These are phyloP conservation scores for Eretmochelys imbricata DNA, from an alignment of 2,113 vertebrate genomes.

Conservation along the genomic window DNA sequence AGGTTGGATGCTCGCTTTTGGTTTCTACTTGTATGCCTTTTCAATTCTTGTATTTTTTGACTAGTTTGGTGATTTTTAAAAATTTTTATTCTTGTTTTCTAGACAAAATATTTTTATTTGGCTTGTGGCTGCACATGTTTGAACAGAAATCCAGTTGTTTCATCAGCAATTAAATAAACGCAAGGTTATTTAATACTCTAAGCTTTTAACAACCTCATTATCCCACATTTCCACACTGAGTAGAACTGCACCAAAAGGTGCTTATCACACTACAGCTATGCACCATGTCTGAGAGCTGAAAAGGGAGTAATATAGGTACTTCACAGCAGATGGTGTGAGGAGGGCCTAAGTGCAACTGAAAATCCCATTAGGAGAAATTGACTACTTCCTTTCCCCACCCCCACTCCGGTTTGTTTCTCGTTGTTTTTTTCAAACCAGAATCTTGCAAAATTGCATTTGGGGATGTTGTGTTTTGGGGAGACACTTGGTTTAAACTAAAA, in stretches of 20 bases:
- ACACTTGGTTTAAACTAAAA: not conserved
- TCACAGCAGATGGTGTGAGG: not conserved
- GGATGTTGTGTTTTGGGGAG: rapidly evolving
- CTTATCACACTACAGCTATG: not conserved
- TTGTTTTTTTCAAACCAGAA: conserved; percentile 12
- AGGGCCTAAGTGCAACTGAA: not conserved
- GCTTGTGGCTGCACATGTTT: rapidly evolving
- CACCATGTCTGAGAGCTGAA: not conserved
- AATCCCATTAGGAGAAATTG: not conserved
- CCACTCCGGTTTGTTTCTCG: too few species aligned
- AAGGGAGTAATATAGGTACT: not conserved
- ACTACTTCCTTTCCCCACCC: not conserved
- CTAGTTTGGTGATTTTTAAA: not conserved
- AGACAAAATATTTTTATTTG: not conserved
- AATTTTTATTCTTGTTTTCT: not conserved
- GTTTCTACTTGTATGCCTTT: not conserved
- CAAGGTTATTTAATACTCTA: too few species aligned
- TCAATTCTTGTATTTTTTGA: not conserved
- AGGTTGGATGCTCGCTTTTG: not conserved
- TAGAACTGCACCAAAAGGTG: not conserved
- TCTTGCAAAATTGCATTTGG: not conserved
- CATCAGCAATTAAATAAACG: rapidly evolving
- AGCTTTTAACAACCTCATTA: not conserved
- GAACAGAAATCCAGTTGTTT: not conserved
- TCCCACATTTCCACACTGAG: not conserved